A percentile compares a stretch with the other conserved stretches of the same genome.
Conservation (phyloP, 2,113 vertebrate species). For the Scophthalmus maximus region DNA sequence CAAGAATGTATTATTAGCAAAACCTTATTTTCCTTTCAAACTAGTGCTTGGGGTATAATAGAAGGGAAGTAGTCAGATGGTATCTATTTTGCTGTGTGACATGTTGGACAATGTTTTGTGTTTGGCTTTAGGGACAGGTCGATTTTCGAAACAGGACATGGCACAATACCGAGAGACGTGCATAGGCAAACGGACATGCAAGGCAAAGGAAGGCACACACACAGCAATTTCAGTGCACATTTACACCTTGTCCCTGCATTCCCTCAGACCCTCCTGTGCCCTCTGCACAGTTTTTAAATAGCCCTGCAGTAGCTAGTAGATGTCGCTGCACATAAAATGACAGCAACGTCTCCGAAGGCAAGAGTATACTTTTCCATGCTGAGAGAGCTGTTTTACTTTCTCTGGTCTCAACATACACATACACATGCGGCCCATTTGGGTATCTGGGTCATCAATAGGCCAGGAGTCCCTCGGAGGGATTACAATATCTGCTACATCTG, state of each 20-base stretch:
- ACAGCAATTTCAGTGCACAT: slow-evolving; percentile 11
- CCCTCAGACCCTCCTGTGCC: slow-evolving; percentile 44
- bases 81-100: neutral
- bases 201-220: neutral
- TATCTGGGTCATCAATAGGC: slow-evolving; percentile 26
- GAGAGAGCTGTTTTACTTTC: slow-evolving; percentile 57
- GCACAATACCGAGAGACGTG: slow-evolving; percentile 30
- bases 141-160: slow-evolving; percentile 20
- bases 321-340: slow-evolving; percentile 70
- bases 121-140: slow-evolving; percentile 10
- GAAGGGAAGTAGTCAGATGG: neutral
- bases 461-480: slow-evolving; percentile 30
- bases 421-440: slow-evolving; percentile 9
- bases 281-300: slow-evolving; percentile 64
- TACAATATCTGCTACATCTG: slow-evolving; percentile 14
- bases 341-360: slow-evolving; percentile 70
- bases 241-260: slow-evolving; percentile 40
- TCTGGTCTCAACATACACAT: slow-evolving; percentile 5
- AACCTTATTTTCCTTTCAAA: no score
- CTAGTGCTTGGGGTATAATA: neutral
- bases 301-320: slow-evolving; percentile 55
- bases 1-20: no score
- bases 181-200: slow-evolving; percentile 18
- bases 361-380: slow-evolving; percentile 53
- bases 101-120: slow-evolving; percentile 37